Percentiles rank a stretch among this genome's conserved stretches.
phyloP scores from a whole-genome alignment of 2,797 vertebrate genomes.

The Smutsia temminckii region DNA sequence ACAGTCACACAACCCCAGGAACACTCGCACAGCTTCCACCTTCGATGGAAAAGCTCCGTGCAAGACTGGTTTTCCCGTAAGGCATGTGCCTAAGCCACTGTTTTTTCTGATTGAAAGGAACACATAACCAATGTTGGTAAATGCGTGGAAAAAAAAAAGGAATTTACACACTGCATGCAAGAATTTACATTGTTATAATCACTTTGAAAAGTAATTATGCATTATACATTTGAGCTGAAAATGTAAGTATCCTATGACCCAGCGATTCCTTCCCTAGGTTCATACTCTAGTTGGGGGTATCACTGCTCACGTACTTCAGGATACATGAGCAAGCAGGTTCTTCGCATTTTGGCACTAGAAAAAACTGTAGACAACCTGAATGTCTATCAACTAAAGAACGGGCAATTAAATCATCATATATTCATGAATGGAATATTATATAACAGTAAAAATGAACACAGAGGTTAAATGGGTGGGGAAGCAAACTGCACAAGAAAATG shows the following conservation, averaged over 20 bases:
- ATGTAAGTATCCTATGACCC: not conserved
- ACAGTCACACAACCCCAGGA: not conserved
- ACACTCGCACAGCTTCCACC: not conserved
- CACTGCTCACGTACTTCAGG: not conserved
- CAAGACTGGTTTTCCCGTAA: not conserved
- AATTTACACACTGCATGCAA: not conserved
- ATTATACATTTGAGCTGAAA: slow-evolving; percentile 33
- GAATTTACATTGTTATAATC: not conserved
- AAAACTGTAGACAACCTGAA: slow-evolving; percentile 8
- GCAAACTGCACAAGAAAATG: not conserved
- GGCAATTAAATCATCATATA: slow-evolving; percentile 18
- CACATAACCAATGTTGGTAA: not conserved
- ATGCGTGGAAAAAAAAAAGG: not conserved
- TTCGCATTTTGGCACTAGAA: slow-evolving; percentile 12
- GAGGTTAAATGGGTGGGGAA: not conserved
- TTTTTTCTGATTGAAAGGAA: slow-evolving; percentile 50
- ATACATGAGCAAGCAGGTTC: slow-evolving; percentile 1
- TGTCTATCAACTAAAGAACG: not conserved
- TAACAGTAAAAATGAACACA: slow-evolving; percentile 29
- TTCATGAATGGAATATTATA: not conserved
- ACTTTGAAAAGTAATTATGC: slow-evolving; percentile 11
- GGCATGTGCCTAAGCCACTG: not conserved
- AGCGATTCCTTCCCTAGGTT: not conserved
- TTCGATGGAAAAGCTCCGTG: not conserved
- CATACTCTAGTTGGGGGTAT: not conserved